Evolutionary conservation across 2,113 vertebrate genomes (phyloP).

Genomic region (Pollachius pollachius): DNA sequence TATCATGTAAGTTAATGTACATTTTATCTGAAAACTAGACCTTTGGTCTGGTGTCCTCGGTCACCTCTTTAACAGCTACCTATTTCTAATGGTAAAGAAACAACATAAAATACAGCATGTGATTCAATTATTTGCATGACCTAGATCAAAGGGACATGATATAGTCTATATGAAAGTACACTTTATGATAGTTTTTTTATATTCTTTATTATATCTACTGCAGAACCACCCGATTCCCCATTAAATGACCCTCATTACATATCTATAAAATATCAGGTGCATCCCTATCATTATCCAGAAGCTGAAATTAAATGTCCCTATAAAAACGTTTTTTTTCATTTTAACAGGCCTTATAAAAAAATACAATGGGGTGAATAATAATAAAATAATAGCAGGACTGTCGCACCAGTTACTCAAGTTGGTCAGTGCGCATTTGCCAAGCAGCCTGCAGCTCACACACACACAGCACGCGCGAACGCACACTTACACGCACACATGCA

Average conservation of each 20-base stretch:
- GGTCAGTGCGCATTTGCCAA: too few species aligned
- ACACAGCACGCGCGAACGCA: neutral
- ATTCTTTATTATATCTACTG: slow-evolving; percentile 58
- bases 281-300: slow-evolving; percentile 59
- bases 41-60: too few species aligned
- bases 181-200: too few species aligned
- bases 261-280: slow-evolving; percentile 67
- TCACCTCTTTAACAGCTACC: too few species aligned
- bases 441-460: too few species aligned
- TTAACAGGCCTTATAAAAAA: slow-evolving; percentile 72
- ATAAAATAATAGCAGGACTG: too few species aligned
- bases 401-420: too few species aligned
- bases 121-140: too few species aligned
- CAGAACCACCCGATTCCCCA: slow-evolving; percentile 44
- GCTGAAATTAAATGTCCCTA: slow-evolving; percentile 73
- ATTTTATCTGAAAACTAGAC: too few species aligned
- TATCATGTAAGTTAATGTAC: too few species aligned
- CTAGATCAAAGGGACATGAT: slow-evolving; percentile 64
- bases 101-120: too few species aligned
- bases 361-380: slow-evolving; percentile 34
- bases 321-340: slow-evolving; percentile 65
- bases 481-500: neutral
- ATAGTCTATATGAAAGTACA: slow-evolving; percentile 32
- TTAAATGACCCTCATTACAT: slow-evolving; percentile 72
- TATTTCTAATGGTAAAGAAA: too few species aligned